phyloP scores from a whole-genome alignment of 2,888 invertebrate genomes.

The Dryocosmus kuriphilus region DNA sequence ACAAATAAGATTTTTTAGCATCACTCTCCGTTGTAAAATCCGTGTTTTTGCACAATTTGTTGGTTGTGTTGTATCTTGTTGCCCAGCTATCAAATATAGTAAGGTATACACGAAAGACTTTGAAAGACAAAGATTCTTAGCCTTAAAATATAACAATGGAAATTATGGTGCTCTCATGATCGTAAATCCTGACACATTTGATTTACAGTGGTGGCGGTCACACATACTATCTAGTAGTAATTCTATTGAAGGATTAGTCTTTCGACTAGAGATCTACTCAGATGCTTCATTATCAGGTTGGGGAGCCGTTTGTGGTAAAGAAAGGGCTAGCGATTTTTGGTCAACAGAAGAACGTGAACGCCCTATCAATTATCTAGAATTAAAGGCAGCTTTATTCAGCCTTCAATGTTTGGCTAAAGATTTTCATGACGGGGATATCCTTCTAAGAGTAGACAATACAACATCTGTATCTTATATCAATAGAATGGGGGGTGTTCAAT shows the following conservation, averaged over 20 bases:
- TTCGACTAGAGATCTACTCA: slow-evolving; percentile 49
- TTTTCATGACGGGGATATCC: too few relatives aligned
- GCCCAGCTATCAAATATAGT: slow-evolving; percentile 46
- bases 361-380: too few relatives aligned
- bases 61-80: slow-evolving; percentile 42
- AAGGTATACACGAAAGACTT: slow-evolving; percentile 36
- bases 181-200: background rate
- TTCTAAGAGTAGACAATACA: too few relatives aligned
- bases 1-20: slow-evolving; percentile 9
- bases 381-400: too few relatives aligned
- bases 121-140: slow-evolving; percentile 40
- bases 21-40: slow-evolving; percentile 34
- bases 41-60: slow-evolving; percentile 43
- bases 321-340: slow-evolving; percentile 46
- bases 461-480: too few relatives aligned
- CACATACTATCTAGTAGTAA: slow-evolving; percentile 7
- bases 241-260: slow-evolving; percentile 40
- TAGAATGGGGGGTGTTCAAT: too few relatives aligned
- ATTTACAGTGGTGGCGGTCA: slow-evolving; percentile 42
- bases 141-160: slow-evolving; percentile 5
- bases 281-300: slow-evolving; percentile 52
- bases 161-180: slow-evolving; percentile 39
- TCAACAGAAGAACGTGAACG: slow-evolving; percentile 40
- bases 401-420: too few relatives aligned
- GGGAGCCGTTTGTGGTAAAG: slow-evolving; percentile 41